Base-by-base conservation (phyloP, 1,140 invertebrate genomes). In the Pararge aegeria region DNA sequence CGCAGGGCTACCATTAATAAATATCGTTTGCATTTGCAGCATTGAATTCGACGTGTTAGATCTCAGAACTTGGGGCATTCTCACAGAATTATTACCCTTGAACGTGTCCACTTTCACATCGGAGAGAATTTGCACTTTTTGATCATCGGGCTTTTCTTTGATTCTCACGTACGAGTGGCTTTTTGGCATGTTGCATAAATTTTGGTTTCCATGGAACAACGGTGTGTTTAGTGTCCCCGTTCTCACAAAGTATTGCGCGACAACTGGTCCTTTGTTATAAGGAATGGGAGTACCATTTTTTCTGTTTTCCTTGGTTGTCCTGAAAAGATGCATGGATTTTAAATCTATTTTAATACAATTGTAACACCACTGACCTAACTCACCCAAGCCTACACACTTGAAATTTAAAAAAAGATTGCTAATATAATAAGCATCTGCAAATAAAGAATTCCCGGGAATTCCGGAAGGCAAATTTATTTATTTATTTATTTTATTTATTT, bases 111-210 rank as follows among this genome's bases (percentile, higher is more conserved):
- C 77, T 74, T 83, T 89, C 0, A 87, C 63, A 62, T 89, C 78
- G 34, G 86, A 89, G 16, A 89, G 40, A 19, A 89, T 87, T 68
- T 70, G 82, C 19, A 89, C 71, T 66, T 79, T 86, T 53, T 65
- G 66, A 5, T 87, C 74, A 24, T 71, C 66, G 30, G 46, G 3
- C 55, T 71, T 82, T 15, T 54, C 57, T 46, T 58, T 73, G 5
- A 56, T 58, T 55, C 49, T 20, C 21, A 24, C 55, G n/a, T 29
- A 44, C 9, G 34, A 24, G 15, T 38, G 21, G 15, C 19, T 50
- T 24, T 55, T 59, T 48, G 44, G 13, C 16, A 29, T 49, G 7
- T 55, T 53, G 16, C 50, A n/a, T 50, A 18, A 50, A 49, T 37
- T 21, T 7, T 24, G 30, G 7, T 34, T 34, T 9, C 5, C 30